These are phyloP conservation scores for Parochlus steinenii DNA, from an alignment of 2,888 invertebrate genomes.

Conservation along the genomic window DNA sequence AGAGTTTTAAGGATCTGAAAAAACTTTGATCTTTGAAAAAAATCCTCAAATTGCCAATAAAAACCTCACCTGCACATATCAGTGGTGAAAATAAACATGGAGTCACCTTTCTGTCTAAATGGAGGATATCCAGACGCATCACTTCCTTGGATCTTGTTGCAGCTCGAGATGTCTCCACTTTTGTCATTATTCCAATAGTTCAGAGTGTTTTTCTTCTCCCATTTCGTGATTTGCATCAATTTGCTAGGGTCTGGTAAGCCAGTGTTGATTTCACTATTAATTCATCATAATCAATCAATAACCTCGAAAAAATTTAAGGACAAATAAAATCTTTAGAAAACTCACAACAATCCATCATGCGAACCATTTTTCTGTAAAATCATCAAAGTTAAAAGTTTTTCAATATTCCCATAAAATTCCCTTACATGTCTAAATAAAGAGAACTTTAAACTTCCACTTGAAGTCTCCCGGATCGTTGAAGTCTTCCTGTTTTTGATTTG, in stretches of 20 bases:
- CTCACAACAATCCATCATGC: constrained; percentile 40
- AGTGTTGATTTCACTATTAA: constrained; percentile 40
- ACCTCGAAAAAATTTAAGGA: no score
- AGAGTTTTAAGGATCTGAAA: constrained; percentile 41
- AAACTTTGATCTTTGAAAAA: constrained; percentile 3
- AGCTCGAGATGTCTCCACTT: no score
- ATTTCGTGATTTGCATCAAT: no score
- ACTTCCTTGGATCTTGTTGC: no score
- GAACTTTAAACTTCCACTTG: constrained; percentile 36
- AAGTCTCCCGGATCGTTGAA: constrained; percentile 33
- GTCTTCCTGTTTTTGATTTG: constrained; percentile 32
- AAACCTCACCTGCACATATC: constrained; percentile 48
- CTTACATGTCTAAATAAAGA: constrained; percentile 42
- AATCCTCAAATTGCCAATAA: constrained; percentile 8
- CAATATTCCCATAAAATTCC: constrained; percentile 16
- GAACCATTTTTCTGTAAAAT: constrained; percentile 43
- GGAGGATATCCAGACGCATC: constrained; percentile 50
- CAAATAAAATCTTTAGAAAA: no score
- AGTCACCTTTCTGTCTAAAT: constrained; percentile 34
- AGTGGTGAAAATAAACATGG: constrained; percentile 35
- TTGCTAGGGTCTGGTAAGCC: no score
- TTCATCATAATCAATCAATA: no score
- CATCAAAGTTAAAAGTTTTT: constrained; percentile 7
- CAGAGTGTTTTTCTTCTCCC: no score
- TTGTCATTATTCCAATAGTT: no score